Evolutionary conservation across 1,140 invertebrate genomes (phyloP).

Genomic region (Drosophila burlai): DNA sequence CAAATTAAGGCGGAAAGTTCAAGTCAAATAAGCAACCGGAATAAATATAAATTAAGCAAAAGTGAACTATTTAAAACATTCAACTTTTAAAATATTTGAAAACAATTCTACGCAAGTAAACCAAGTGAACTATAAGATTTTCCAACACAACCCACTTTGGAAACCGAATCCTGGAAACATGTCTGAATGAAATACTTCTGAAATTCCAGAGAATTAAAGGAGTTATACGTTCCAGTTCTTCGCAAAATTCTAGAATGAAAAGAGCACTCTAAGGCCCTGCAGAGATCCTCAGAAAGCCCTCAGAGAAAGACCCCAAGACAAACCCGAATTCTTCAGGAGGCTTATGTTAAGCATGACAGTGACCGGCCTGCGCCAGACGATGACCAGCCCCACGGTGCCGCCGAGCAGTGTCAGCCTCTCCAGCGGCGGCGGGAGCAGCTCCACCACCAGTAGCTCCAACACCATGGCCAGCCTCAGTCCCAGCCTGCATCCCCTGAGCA

Average conservation of each 20-base stretch:
- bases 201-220: background rate
- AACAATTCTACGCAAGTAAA: background rate
- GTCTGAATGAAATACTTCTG: background rate
- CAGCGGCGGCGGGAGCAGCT: conserved; percentile 52
- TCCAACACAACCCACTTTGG: background rate
- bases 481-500: conserved; percentile 59
- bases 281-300: background rate
- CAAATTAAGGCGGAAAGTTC: conserved; percentile 63
- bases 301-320: conserved; percentile 6
- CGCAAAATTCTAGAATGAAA: conserved; percentile 9
- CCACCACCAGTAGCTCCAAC: conserved; percentile 40
- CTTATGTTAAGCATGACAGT: conserved; percentile 85
- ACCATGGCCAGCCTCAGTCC: conserved; percentile 39
- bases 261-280: background rate
- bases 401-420: conserved; percentile 66
- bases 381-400: conserved; percentile 85
- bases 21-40: conserved; percentile 19
- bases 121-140: background rate
- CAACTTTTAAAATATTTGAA: background rate
- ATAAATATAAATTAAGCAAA: background rate
- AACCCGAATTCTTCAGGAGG: conserved; percentile 25
- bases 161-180: background rate
- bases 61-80: conserved; percentile 9
- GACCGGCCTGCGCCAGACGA: conserved; percentile 84
- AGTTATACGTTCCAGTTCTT: background rate